These are phyloP conservation scores for Mola mola DNA, from an alignment of 2,113 vertebrate species.

Conservation along the genomic window DNA sequence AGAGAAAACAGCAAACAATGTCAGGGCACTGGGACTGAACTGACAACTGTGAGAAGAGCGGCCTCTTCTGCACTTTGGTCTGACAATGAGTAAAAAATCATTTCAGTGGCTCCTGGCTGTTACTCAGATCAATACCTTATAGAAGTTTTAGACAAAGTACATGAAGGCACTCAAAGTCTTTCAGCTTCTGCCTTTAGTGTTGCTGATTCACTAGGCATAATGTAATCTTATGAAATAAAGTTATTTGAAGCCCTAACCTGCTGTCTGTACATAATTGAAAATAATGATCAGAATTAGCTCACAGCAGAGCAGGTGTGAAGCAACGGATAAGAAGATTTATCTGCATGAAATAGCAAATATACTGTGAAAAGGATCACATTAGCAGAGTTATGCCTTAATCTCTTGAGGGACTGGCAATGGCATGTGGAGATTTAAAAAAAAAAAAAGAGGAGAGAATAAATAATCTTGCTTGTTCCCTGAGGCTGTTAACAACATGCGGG, in stretches of 20 bases:
- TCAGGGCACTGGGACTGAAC: constrained; percentile 15
- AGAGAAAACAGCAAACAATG: constrained; percentile 29
- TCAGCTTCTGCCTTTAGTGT: constrained; percentile 17
- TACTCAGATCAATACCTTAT: constrained; percentile 53
- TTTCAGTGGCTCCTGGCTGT: constrained; percentile 32
- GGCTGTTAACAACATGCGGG: constrained; percentile 29
- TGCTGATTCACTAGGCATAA: constrained; percentile 12
- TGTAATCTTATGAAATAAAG: constrained; percentile 13
- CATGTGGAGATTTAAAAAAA: constrained; percentile 27
- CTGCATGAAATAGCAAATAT: constrained; percentile 33
- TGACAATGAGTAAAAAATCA: constrained; percentile 44
- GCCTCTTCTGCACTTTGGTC: constrained; percentile 31
- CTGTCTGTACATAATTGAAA: constrained; percentile 12
- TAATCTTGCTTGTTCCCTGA: constrained; percentile 32
- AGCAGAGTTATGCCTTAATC: constrained; percentile 37
- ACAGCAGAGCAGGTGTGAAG: constrained; percentile 37
- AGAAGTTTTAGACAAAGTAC: constrained; percentile 47
- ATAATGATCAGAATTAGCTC: constrained; percentile 40
- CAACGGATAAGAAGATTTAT: constrained; percentile 41
- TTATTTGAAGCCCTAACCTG: not conserved
- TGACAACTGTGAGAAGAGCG: constrained; percentile 37
- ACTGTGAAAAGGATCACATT: constrained; percentile 44
- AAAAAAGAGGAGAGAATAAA: constrained; percentile 40
- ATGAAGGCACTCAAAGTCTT: constrained; percentile 19
- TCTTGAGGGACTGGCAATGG: constrained; percentile 12